These are phyloP conservation scores for Eretmocerus hayati DNA, from an alignment of 2,888 invertebrate genomes.

Conservation along the genomic window DNA sequence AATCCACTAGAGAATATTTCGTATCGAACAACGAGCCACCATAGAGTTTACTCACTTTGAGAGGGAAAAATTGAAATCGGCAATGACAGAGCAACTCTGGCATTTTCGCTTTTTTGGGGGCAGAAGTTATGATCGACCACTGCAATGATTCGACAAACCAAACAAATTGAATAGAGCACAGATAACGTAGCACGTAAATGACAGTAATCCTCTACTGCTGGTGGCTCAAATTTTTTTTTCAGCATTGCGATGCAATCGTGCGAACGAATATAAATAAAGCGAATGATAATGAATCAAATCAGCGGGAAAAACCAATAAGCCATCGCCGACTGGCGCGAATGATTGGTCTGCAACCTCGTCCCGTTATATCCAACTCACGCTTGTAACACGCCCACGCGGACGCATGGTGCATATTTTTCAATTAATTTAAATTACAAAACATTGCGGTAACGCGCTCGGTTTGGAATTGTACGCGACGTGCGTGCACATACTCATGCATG, in stretches of 20 bases:
- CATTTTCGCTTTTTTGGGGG: too few relatives aligned
- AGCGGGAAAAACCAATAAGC: slow-evolving; percentile 45
- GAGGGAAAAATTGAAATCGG: too few relatives aligned
- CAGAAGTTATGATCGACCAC: too few relatives aligned
- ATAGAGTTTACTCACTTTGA: too few relatives aligned
- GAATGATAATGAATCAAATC: slow-evolving; percentile 46
- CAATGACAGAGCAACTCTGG: too few relatives aligned
- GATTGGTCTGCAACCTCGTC: slow-evolving; percentile 32
- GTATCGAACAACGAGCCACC: too few relatives aligned
- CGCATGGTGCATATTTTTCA: slow-evolving; percentile 45
- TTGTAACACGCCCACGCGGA: background rate
- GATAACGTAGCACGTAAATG: too few relatives aligned
- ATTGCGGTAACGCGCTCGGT: slow-evolving; percentile 37
- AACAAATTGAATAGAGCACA: background rate
- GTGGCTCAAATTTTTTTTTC: background rate
- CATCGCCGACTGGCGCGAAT: slow-evolving; percentile 40
- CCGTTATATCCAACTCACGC: slow-evolving; percentile 17
- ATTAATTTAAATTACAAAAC: slow-evolving; percentile 47
- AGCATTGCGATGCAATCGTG: slow-evolving; percentile 23
- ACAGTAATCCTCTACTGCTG: background rate
- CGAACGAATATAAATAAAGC: slow-evolving; percentile 42
- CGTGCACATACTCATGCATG: too few relatives aligned
- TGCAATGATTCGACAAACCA: slow-evolving; percentile 11
- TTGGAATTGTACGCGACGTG: slow-evolving; percentile 20
- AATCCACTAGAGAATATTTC: too few relatives aligned